Conservation (phyloP, 2,888 invertebrate genomes). For the Atherix ibis region DNA sequence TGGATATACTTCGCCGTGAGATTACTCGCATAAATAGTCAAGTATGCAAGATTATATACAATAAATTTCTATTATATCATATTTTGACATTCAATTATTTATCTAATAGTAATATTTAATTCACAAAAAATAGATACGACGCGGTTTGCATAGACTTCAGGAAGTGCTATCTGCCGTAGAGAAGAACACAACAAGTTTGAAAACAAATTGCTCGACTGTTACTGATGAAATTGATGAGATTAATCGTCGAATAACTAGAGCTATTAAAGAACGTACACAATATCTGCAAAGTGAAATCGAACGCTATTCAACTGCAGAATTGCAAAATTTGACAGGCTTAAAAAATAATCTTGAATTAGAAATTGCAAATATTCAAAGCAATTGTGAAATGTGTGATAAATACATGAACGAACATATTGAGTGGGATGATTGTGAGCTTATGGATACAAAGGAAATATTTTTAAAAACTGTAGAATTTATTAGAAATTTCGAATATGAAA, state of each 20-base stretch:
- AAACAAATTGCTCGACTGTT: conserved; percentile 78
- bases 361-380: conserved; percentile 87
- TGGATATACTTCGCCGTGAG: conserved; percentile 87
- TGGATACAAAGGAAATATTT: conserved; percentile 93
- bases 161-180: conserved; percentile 72
- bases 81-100: no score
- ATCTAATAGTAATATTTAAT: no score
- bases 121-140: no score
- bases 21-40: conserved; percentile 79
- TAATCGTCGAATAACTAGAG: conserved; percentile 70
- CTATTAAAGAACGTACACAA: conserved; percentile 78
- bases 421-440: conserved; percentile 84
- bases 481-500: conserved; percentile 87
- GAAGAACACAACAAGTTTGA: conserved; percentile 74
- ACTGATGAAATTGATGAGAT: conserved; percentile 91
- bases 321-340: conserved; percentile 66
- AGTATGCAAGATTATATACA: conserved; percentile 25
- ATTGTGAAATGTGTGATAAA: conserved; percentile 91
- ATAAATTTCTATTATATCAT: neutral
- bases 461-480: conserved; percentile 90
- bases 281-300: conserved; percentile 80
- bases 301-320: conserved; percentile 75
- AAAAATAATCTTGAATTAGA: conserved; percentile 91
- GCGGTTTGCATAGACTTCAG: conserved; percentile 77
- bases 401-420: conserved; percentile 80